These are phyloP conservation scores for Notamacropus eugenii DNA, from an alignment of 2,797 vertebrate genomes.

Conservation along the genomic window DNA sequence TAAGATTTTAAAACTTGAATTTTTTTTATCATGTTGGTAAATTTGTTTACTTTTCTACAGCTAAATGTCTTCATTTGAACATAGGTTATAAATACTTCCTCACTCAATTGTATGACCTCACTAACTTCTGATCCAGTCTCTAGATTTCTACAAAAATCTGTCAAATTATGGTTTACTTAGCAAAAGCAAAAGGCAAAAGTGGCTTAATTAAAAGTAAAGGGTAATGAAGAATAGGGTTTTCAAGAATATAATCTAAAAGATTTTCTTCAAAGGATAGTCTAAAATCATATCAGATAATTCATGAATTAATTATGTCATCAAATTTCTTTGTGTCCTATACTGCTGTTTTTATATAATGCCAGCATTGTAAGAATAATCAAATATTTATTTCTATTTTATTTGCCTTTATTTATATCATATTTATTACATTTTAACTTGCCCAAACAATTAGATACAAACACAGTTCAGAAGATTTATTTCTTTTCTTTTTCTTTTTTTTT, in stretches of 20 bases:
- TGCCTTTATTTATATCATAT: slow-evolving; percentile 26
- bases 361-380: slow-evolving; percentile 23
- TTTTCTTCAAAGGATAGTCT: slow-evolving; percentile 46
- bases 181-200: not conserved
- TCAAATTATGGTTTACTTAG: not conserved
- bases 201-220: slow-evolving; percentile 37
- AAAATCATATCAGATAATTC: slow-evolving; percentile 11
- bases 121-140: not conserved
- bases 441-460: slow-evolving; percentile 19
- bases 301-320: slow-evolving; percentile 45
- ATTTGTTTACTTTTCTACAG: too few relatives aligned
- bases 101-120: not conserved
- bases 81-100: not conserved
- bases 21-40: not conserved
- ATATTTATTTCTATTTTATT: not conserved
- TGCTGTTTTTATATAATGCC: not conserved
- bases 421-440: not conserved
- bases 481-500: not conserved
- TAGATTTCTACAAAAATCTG: not conserved
- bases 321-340: slow-evolving; percentile 20
- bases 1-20: not conserved
- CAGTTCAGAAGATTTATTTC: not conserved
- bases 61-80: not conserved
- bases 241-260: slow-evolving; percentile 13
- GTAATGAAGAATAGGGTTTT: not conserved